Evolutionary conservation across 2,113 vertebrate species (phyloP).

Genomic region (Coregonus clupeaformis): DNA sequence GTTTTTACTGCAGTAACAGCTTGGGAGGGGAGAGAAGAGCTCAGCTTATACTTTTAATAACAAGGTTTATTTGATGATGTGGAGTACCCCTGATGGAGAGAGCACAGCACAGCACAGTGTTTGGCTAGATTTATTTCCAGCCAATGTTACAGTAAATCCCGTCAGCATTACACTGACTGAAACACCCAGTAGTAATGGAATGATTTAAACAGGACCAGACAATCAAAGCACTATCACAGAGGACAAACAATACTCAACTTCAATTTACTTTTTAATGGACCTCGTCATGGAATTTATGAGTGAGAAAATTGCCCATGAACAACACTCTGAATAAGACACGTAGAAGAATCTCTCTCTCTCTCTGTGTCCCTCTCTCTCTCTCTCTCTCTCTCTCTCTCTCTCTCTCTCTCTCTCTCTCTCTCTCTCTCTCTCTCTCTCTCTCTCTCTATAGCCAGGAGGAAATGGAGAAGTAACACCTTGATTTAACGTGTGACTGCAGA

Average conservation of each 20-base stretch:
- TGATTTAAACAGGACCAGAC: neutral
- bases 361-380: too few relatives aligned
- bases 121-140: constrained; percentile 3
- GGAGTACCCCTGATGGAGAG: neutral
- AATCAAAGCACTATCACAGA: neutral
- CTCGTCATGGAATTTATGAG: constrained; percentile 1
- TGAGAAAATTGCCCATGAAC: constrained; percentile 18
- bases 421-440: too few relatives aligned
- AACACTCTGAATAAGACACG: neutral
- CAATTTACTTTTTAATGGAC: constrained; percentile 15
- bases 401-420: constrained; percentile 6
- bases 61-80: neutral
- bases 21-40: neutral
- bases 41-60: neutral
- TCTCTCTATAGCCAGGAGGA: too few relatives aligned
- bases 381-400: too few relatives aligned
- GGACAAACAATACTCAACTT: constrained; percentile 4
- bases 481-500: too few relatives aligned
- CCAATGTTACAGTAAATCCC: neutral
- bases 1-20: constrained; percentile 11
- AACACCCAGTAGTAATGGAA: neutral
- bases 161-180: neutral
- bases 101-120: constrained; percentile 1
- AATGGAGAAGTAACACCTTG: too few relatives aligned
- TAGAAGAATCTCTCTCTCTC: neutral